phyloP scores from a whole-genome alignment of 2,113 vertebrate species.

The Eleginops maclovinus region DNA sequence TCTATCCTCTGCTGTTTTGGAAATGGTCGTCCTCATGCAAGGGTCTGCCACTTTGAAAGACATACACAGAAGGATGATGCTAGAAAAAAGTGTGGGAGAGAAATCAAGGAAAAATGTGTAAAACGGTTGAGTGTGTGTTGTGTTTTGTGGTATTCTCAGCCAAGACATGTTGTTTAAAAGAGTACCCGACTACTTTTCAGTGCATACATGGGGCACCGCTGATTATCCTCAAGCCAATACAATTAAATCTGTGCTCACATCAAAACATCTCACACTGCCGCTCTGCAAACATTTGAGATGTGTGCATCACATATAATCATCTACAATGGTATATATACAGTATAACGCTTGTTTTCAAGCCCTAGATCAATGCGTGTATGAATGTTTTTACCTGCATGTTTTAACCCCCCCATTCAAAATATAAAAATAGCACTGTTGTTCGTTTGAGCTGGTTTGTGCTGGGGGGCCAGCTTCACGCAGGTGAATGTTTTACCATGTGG shows the following conservation, averaged over 20 bases:
- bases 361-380: neutral
- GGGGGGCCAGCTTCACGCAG: too few relatives aligned
- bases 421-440: too few relatives aligned
- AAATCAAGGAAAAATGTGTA: neutral
- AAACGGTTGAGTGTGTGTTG: constrained; percentile 17
- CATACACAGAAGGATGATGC: neutral
- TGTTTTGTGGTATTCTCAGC: constrained; percentile 29
- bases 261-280: neutral
- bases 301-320: neutral
- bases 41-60: constrained; percentile 3
- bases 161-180: too few relatives aligned
- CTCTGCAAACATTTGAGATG: neutral
- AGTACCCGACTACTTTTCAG: constrained; percentile 19
- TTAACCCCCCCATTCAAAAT: too few relatives aligned
- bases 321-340: neutral
- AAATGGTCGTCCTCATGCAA: constrained; percentile 34
- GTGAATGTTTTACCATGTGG: constrained; percentile 15
- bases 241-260: neutral
- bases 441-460: too few relatives aligned
- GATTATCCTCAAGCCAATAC: constrained; percentile 38
- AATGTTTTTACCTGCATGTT: too few relatives aligned
- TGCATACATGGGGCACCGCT: constrained; percentile 28
- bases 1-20: constrained; percentile 43
- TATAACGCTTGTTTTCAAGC: neutral
- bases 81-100: neutral